Evolutionary conservation across 1,140 invertebrate species (phyloP), one percentile per base, ranked within the genome.

Genomic region (Papilio aristodemus): DNA sequence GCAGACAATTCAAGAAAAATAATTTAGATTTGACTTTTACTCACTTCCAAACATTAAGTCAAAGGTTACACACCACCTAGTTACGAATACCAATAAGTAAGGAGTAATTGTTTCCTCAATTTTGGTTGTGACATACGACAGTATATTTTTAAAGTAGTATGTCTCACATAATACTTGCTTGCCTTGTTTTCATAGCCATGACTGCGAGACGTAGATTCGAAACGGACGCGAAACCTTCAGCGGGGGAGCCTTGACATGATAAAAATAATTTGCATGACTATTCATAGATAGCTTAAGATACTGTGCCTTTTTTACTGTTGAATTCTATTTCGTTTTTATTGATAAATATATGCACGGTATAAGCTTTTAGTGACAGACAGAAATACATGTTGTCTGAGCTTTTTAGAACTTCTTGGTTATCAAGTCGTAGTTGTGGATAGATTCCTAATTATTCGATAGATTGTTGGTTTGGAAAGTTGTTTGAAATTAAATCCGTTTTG

Each of bases 231-330:
- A 57, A 71, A 73, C 82, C 82, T 86, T 83, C 76, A 76, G 58
- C 27, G 27, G 27, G 27, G 68, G 39, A 70, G 62, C 81, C 82
- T 84, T 86, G 81, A 86, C 84, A 81, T 62, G 74, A 71, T 76
- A 75, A 80, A 77, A 83, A 75, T 76, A 76, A 81, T 81, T 83
- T 81, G 76, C 78, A 80, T 78, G 68, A 76, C 69, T 54, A 54
- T 54, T 54, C 46, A 54, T 19, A 54, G 46, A 54, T 25, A 54
- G 22, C 8, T 22, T 54, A 22, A 54, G 10, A 3, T 54, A n/a
- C 46, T 54, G 38, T 39, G 46, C 19, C 8, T 11, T 25, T 54
- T 54, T 50, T 22, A 25, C 46, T 54, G 46, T 9, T 0, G 2
- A 54, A 54, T 54, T 22, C 46, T 25, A 54, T 54, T 54, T 39